A percentile compares a stretch with the other conserved stretches of the same genome.
Evolutionary conservation across 2,797 vertebrate genomes (phyloP).

Genomic region (Fringilla coelebs): DNA sequence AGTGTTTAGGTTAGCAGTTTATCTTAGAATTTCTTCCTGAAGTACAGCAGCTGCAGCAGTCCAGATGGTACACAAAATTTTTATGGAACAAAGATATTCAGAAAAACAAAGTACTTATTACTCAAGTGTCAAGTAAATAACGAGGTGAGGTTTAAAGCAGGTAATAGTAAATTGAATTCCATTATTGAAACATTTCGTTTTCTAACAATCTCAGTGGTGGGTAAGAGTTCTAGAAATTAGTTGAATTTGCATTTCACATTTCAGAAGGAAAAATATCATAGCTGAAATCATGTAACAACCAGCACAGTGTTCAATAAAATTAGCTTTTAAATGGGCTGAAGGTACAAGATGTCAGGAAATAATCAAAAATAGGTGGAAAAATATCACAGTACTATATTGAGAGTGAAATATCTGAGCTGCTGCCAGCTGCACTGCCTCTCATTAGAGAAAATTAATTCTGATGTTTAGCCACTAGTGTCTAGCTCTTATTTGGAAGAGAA

Average conservation of each 20-base stretch:
- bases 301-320: neutral
- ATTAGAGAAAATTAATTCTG: neutral
- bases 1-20: neutral
- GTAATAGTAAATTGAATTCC: neutral
- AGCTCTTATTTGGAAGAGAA: neutral
- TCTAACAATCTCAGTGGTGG: neutral
- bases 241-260: neutral
- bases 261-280: neutral
- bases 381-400: neutral
- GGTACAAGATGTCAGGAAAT: neutral
- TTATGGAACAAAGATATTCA: neutral
- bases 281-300: neutral
- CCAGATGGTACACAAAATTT: neutral
- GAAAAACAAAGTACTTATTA: neutral
- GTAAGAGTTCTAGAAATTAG: neutral
- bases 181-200: neutral
- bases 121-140: neutral
- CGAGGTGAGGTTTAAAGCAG: neutral
- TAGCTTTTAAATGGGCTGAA: neutral
- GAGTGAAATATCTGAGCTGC: neutral
- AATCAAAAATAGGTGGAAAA: neutral
- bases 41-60: neutral
- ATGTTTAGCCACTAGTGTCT: neutral
- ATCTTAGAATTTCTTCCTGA: neutral
- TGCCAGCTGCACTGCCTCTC: neutral